Evolutionary conservation across 2,113 vertebrate genomes (phyloP).

Genomic region (Leptobrachium leishanense): DNA sequence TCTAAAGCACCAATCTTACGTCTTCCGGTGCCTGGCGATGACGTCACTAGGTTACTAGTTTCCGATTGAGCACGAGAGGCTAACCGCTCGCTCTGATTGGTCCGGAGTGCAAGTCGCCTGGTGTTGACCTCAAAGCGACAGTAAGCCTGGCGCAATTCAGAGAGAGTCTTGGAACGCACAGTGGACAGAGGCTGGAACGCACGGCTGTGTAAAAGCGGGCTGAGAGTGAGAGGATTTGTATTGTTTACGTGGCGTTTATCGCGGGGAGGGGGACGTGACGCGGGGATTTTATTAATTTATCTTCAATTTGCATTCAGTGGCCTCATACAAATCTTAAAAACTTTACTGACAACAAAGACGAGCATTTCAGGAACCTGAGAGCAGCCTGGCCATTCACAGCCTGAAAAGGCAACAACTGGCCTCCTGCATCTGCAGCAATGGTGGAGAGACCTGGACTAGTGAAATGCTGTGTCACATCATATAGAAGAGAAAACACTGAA

Average conservation of each 20-base stretch:
- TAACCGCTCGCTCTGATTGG: not conserved
- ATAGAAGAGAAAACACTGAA: too few species aligned
- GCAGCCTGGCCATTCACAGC: too few species aligned
- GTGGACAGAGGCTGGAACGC: not conserved
- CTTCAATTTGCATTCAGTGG: too few species aligned
- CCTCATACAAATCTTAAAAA: too few species aligned
- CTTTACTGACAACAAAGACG: too few species aligned
- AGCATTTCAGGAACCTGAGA: too few species aligned
- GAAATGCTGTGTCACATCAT: too few species aligned
- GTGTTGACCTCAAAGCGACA: not conserved
- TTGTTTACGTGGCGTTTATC: not conserved
- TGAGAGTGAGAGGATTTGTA: not conserved
- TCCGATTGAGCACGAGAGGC: not conserved
- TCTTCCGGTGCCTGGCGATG: constrained; percentile 22
- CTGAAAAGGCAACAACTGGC: too few species aligned
- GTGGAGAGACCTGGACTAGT: too few species aligned
- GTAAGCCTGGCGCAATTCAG: not conserved
- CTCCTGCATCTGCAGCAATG: too few species aligned
- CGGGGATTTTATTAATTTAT: too few species aligned
- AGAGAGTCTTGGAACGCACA: constrained; percentile 6
- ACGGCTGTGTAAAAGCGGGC: not conserved
- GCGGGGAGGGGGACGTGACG: too few species aligned
- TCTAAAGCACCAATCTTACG: not conserved
- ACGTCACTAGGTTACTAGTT: not conserved
- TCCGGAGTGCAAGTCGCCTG: not conserved